Evolutionary conservation across 23 tunicate genomes (phyloP).

Genomic region (Halocynthia aurantium): DNA sequence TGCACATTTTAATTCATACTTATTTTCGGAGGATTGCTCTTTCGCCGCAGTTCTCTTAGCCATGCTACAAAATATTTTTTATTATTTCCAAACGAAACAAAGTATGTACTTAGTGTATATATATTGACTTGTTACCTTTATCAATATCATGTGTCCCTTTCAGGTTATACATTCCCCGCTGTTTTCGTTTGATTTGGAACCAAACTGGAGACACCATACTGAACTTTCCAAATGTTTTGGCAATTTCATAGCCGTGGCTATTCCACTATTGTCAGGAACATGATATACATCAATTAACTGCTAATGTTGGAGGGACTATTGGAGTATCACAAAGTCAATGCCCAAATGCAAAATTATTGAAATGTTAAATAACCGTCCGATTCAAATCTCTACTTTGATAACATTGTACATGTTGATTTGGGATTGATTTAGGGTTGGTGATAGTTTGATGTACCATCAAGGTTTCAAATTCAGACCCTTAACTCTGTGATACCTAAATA

Average conservation of each 20-base stretch:
- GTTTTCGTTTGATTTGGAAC: conserved; percentile 96
- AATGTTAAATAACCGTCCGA: no score
- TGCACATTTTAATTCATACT: not conserved
- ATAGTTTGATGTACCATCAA: no score
- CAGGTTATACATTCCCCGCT: conserved; percentile 69
- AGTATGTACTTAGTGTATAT: not conserved
- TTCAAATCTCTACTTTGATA: no score
- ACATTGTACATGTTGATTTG: no score
- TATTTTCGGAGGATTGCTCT: conserved; percentile 25
- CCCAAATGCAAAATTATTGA: no score
- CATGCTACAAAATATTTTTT: conserved; percentile 43
- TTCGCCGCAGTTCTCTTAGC: conserved; percentile 52
- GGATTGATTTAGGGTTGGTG: no score
- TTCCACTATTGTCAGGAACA: conserved; percentile 54
- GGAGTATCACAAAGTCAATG: not conserved
- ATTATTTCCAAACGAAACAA: not conserved
- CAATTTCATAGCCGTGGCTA: conserved; percentile 89
- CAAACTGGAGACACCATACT: conserved; percentile 92
- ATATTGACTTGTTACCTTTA: conserved; percentile 29
- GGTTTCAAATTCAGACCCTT: no score
- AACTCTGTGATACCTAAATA: not conserved
- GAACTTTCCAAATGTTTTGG: conserved; percentile 87
- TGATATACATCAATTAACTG: not conserved
- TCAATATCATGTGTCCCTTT: conserved; percentile 95
- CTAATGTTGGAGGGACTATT: not conserved